Evolutionary conservation across 1,140 invertebrate genomes (phyloP).

Genomic region (Campodea augens): DNA sequence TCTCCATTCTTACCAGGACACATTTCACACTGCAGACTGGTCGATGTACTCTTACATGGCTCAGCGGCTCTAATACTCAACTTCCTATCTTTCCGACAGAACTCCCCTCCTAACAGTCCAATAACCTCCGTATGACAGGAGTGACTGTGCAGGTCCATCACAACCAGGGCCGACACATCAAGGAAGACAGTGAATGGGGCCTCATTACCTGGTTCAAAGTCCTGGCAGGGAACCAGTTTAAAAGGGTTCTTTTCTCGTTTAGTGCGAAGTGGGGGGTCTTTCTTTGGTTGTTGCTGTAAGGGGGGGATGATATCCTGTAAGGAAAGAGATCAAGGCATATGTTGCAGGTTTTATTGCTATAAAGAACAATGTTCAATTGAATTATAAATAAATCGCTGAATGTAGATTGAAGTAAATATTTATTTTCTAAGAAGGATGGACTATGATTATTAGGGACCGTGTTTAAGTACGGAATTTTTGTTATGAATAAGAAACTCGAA

Average conservation of each 20-base stretch:
- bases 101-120: slow-evolving; percentile 41
- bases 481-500: too few species aligned
- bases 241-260: slow-evolving; percentile 20
- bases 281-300: too few species aligned
- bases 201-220: slow-evolving; percentile 31
- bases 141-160: slow-evolving; percentile 49
- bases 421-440: too few species aligned
- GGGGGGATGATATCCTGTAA: too few species aligned
- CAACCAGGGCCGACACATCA: slow-evolving; percentile 33
- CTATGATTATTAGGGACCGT: too few species aligned
- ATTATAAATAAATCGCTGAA: too few species aligned
- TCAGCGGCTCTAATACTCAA: slow-evolving; percentile 30
- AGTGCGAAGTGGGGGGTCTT: slow-evolving; percentile 19
- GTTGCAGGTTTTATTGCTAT: too few species aligned
- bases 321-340: too few species aligned
- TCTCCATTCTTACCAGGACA: slow-evolving; percentile 34
- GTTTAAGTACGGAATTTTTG: too few species aligned
- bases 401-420: too few species aligned
- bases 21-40: slow-evolving; percentile 51
- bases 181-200: slow-evolving; percentile 38
- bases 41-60: slow-evolving; percentile 35
- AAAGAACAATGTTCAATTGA: too few species aligned
- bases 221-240: slow-evolving; percentile 29
- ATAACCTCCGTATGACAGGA: slow-evolving; percentile 45
- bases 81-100: slow-evolving; percentile 19